Percentiles rank a stretch among this genome's conserved stretches.
These are phyloP conservation scores for Ancistrus triradiatus DNA, from an alignment of 2,113 vertebrate species.

Conservation along the genomic window DNA sequence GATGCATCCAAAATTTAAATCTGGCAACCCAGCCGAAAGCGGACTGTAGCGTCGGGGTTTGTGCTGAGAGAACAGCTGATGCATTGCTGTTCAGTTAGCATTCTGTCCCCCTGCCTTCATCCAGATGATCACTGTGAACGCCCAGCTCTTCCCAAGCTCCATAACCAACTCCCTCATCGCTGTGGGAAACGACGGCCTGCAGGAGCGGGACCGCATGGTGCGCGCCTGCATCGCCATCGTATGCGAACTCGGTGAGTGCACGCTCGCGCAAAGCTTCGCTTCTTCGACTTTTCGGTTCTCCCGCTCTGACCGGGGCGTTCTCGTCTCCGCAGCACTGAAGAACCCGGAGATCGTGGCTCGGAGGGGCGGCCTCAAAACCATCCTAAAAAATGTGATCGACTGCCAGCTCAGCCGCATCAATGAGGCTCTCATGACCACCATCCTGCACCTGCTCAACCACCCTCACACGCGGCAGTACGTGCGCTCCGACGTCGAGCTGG, in stretches of 20 bases:
- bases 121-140: slow-evolving; percentile 98
- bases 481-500: slow-evolving; percentile 89
- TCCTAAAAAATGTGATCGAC: slow-evolving; percentile 95
- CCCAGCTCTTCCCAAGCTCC: slow-evolving; percentile 92
- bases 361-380: slow-evolving; percentile 91
- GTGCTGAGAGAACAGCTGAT: no score
- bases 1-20: no score
- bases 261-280: no score
- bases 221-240: slow-evolving; percentile 96
- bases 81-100: no score
- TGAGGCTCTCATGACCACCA: slow-evolving; percentile 94
- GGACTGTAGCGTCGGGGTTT: no score
- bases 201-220: slow-evolving; percentile 97
- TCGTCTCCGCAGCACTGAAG: slow-evolving; percentile 62
- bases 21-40: no score
- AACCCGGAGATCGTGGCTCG: slow-evolving; percentile 96
- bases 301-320: no score
- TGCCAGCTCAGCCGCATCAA: slow-evolving; percentile 97
- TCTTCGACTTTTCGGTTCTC: no score
- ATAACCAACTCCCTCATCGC: slow-evolving; percentile 95
- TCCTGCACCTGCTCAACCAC: slow-evolving; percentile 97
- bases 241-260: slow-evolving; percentile 88
- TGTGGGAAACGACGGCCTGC: slow-evolving; percentile 94
- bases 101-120: neutral
- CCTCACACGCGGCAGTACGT: slow-evolving; percentile 94